phyloP scores from a whole-genome alignment of 2,888 invertebrate genomes.

The Zygothrica quintamaculata region DNA sequence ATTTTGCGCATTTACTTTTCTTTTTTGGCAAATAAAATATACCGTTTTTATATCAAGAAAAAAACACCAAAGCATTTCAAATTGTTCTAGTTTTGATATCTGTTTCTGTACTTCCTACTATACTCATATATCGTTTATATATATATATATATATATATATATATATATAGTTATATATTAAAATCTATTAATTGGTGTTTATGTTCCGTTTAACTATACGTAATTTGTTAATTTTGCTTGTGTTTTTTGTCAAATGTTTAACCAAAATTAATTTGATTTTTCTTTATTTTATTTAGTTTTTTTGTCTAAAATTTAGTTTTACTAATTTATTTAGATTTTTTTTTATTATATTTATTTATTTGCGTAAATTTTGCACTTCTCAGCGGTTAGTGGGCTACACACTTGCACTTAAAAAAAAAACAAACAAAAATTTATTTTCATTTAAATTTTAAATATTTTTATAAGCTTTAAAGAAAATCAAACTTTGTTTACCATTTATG shows the following conservation, averaged over 20 bases:
- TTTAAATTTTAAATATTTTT: slow-evolving; percentile 6
- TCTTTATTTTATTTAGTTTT: slow-evolving; percentile 29
- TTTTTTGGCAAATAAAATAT: slow-evolving; percentile 72
- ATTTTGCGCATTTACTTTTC: slow-evolving; percentile 55
- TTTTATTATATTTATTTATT: background rate
- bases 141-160: slow-evolving; percentile 44
- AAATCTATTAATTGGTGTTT: slow-evolving; percentile 38
- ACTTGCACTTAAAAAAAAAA: slow-evolving; percentile 14
- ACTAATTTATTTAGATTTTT: slow-evolving; percentile 51
- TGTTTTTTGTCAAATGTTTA: slow-evolving; percentile 80
- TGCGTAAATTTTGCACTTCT: slow-evolving; percentile 27
- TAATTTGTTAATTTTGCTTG: slow-evolving; percentile 61
- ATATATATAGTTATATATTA: slow-evolving; percentile 41
- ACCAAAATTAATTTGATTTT: slow-evolving; percentile 54
- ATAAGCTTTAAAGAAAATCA: slow-evolving; percentile 15
- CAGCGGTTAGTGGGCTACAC: slow-evolving; percentile 61
- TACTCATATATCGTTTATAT: slow-evolving; percentile 28
- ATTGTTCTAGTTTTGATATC: slow-evolving; percentile 53
- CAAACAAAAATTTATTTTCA: background rate
- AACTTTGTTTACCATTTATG: too few relatives aligned
- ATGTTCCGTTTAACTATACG: slow-evolving; percentile 53
- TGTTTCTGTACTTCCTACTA: slow-evolving; percentile 32
- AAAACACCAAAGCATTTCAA: slow-evolving; percentile 63
- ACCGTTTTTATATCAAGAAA: slow-evolving; percentile 53
- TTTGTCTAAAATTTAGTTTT: slow-evolving; percentile 21